A percentile compares a stretch with the other conserved stretches of the same genome.
Conservation (phyloP, 2,113 vertebrate genomes). For the Laticauda laticaudata region DNA sequence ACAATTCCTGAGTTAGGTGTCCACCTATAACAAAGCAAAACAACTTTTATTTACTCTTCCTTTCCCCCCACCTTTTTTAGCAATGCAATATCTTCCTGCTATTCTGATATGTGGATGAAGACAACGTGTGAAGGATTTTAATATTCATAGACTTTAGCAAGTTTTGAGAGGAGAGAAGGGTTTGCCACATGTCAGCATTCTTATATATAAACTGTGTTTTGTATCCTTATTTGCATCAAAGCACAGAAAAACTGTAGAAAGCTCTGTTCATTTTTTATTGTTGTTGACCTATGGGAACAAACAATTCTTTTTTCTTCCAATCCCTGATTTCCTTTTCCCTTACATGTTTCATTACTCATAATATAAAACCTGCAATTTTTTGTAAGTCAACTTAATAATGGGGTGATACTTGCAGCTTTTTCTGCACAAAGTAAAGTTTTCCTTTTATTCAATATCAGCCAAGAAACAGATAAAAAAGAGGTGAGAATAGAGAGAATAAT, state of each 20-base stretch:
- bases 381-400: background rate
- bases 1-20: background rate
- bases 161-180: background rate
- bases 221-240: background rate
- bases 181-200: background rate
- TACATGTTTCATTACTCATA: background rate
- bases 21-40: background rate
- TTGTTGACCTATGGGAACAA: background rate
- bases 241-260: background rate
- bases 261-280: background rate
- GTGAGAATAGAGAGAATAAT: background rate
- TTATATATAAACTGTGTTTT: background rate
- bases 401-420: background rate
- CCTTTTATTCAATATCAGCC: background rate
- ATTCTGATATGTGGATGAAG: background rate
- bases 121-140: background rate
- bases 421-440: background rate
- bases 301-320: background rate
- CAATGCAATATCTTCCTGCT: background rate
- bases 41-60: background rate
- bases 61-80: background rate
- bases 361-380: background rate
- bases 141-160: background rate
- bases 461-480: background rate
- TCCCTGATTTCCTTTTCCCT: background rate